Conservation (phyloP, 2,888 invertebrate genomes). For the Chymomyza procnemis region DNA sequence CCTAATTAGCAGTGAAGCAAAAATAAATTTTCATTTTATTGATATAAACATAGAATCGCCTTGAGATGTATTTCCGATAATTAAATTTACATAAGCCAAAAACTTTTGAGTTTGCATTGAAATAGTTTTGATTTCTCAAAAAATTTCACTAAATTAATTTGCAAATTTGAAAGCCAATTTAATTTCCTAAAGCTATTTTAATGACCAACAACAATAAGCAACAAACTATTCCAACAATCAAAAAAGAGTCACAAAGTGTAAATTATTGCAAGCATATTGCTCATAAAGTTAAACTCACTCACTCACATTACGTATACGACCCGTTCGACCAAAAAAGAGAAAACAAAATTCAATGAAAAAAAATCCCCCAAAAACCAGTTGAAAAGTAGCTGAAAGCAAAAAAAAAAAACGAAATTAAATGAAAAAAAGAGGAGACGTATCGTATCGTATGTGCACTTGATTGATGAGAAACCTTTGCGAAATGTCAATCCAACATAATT, state of each 20-base stretch:
- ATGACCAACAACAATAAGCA: not conserved
- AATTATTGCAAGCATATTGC: slow-evolving; percentile 29
- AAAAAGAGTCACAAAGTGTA: slow-evolving; percentile 2
- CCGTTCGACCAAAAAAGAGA: slow-evolving; percentile 33
- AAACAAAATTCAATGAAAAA: not conserved
- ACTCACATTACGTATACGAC: slow-evolving; percentile 56
- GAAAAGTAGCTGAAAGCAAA: slow-evolving; percentile 29
- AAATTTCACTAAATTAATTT: slow-evolving; percentile 11
- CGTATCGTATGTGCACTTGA: slow-evolving; percentile 50
- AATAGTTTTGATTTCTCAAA: too few relatives aligned
- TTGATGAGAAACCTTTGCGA: slow-evolving; percentile 71
- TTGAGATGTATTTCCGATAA: too few relatives aligned
- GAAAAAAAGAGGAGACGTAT: too few relatives aligned
- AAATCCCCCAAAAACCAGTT: slow-evolving; percentile 18
- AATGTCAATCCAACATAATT: slow-evolving; percentile 75
- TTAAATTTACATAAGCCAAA: too few relatives aligned
- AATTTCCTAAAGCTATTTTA: slow-evolving; percentile 39
- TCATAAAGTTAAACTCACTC: slow-evolving; percentile 44
- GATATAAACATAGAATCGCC: too few relatives aligned
- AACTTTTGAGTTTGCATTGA: too few relatives aligned
- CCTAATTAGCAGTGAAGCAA: too few relatives aligned
- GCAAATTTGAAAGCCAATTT: slow-evolving; percentile 27
- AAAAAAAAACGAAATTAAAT: not conserved
- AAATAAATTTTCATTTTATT: too few relatives aligned
- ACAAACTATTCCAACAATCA: slow-evolving; percentile 2